phyloP scores from a whole-genome alignment of 2,113 vertebrate species.

The Ceyx cyanopectus region DNA sequence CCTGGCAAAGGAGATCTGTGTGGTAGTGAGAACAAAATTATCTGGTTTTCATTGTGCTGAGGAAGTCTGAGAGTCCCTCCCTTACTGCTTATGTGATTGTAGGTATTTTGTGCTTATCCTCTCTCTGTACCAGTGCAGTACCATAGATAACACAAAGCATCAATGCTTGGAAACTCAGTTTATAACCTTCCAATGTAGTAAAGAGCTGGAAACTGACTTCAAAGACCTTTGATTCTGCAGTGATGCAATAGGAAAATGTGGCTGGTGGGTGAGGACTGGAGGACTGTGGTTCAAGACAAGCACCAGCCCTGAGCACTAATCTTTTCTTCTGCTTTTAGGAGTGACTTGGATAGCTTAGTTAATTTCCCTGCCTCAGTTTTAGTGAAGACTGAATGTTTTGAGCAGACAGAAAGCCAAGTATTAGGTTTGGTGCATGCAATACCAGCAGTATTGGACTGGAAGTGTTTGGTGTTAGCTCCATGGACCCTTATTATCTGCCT shows the following conservation, averaged over 20 bases:
- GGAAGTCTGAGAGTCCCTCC: not conserved
- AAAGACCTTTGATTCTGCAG: not conserved
- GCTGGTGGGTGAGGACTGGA: not conserved
- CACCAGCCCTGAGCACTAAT: not conserved
- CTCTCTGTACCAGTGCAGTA: not conserved
- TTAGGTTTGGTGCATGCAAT: not conserved
- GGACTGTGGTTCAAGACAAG: not conserved
- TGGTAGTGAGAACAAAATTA: not conserved
- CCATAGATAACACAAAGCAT: not conserved
- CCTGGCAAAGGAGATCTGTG: rapidly evolving
- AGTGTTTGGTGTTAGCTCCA: not conserved
- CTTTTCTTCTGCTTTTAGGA: not conserved
- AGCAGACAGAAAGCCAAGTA: not conserved
- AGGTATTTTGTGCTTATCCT: not conserved
- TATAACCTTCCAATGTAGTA: rapidly evolving
- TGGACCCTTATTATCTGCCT: not conserved
- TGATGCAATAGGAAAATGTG: not conserved
- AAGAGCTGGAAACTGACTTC: not conserved
- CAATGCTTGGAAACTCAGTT: not conserved
- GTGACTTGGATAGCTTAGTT: not conserved
- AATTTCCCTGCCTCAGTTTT: not conserved
- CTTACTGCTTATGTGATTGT: not conserved
- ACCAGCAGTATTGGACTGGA: not conserved
- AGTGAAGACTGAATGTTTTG: not conserved
- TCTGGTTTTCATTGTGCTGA: not conserved